phyloP scores from a whole-genome alignment of 2,113 vertebrate genomes.

The Sapajus apella region DNA sequence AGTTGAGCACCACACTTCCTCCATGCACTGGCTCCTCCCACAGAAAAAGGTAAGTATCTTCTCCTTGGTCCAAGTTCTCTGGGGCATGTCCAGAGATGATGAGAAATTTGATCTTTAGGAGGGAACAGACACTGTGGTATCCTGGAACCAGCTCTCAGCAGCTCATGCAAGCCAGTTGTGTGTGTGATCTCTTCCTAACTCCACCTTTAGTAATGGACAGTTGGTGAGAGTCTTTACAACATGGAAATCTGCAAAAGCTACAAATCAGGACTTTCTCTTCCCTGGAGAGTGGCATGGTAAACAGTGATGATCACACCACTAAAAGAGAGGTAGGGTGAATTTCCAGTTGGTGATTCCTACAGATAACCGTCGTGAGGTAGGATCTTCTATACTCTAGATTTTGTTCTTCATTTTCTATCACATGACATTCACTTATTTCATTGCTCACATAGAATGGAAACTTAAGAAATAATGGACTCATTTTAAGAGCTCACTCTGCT shows the following conservation, averaged over 20 bases:
- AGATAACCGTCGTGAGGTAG: background rate
- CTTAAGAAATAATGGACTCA: background rate
- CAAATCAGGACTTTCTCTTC: background rate
- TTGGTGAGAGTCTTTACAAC: background rate
- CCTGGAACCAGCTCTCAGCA: background rate
- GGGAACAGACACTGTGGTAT: background rate
- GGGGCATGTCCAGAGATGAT: background rate
- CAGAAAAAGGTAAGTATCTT: background rate
- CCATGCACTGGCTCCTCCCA: background rate
- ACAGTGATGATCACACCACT: background rate
- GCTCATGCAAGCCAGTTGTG: background rate
- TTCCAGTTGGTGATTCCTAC: background rate
- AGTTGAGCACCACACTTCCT: constrained; percentile 51
- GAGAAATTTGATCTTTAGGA: background rate
- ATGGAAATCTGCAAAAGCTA: background rate
- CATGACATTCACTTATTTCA: background rate
- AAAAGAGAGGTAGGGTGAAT: background rate
- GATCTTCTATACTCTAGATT: background rate
- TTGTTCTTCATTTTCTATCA: background rate
- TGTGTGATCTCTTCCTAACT: background rate
- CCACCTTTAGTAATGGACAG: background rate
- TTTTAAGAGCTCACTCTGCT: background rate
- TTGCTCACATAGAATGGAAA: background rate
- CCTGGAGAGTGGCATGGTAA: fast-evolving
- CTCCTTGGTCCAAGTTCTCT: background rate